These are phyloP conservation scores for Fukomys damarensis DNA, from an alignment of 2,113 vertebrate genomes.

Conservation along the genomic window DNA sequence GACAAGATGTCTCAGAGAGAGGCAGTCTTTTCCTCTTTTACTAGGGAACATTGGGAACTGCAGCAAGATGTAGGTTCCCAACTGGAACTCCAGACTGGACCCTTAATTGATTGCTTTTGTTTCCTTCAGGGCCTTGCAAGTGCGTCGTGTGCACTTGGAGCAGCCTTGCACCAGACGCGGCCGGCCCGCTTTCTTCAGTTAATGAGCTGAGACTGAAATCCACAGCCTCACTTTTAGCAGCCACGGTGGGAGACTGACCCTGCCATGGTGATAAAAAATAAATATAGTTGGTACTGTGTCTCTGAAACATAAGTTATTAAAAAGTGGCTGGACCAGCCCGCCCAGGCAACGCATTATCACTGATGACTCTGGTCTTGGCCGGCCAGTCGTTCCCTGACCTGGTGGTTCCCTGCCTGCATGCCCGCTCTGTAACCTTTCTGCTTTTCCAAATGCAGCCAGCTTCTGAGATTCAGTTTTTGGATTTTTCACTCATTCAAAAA, in stretches of 20 bases:
- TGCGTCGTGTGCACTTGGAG: conserved; percentile 91
- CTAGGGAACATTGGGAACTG: conserved; percentile 30
- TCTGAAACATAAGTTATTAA: conserved; percentile 55
- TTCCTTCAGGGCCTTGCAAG: conserved; percentile 89
- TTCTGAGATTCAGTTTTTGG: not conserved
- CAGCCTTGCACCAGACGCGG: conserved; percentile 83
- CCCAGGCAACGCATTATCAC: fast-evolving
- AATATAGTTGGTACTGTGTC: conserved; percentile 24
- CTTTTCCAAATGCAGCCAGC: not conserved
- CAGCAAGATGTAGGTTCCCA: conserved; percentile 72
- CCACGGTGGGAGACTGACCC: not conserved
- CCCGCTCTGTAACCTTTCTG: not conserved
- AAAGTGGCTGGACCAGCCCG: not conserved
- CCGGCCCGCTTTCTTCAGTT: conserved; percentile 88
- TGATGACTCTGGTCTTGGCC: fast-evolving
- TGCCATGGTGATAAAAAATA: not conserved
- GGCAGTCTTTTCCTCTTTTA: not conserved
- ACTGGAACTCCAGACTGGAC: conserved; percentile 83
- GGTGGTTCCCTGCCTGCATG: not conserved
- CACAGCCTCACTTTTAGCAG: conserved; percentile 75
- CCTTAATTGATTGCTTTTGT: conserved; percentile 91
- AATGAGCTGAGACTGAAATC: conserved; percentile 88
- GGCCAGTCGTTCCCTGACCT: not conserved
- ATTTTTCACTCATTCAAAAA: not conserved
- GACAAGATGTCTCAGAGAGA: not conserved